These are phyloP conservation scores for Lordiphosa fenestrarum DNA, from an alignment of 2,888 invertebrate genomes.

Conservation along the genomic window DNA sequence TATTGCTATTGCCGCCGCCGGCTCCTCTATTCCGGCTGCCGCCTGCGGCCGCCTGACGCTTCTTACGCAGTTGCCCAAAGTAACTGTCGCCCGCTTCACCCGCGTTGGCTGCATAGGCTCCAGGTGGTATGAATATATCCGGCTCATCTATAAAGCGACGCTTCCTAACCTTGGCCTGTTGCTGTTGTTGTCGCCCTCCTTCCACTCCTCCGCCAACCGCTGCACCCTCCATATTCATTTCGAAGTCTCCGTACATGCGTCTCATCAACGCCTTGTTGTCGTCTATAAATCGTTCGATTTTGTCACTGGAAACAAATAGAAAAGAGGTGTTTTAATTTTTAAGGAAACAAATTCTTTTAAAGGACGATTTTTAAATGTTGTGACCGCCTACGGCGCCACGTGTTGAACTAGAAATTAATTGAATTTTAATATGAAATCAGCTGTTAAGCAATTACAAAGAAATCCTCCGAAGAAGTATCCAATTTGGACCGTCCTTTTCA, in stretches of 20 bases:
- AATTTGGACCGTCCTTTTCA: too few species aligned
- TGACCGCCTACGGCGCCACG: too few species aligned
- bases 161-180: slow-evolving; percentile 76
- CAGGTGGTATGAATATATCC: slow-evolving; percentile 80
- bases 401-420: too few species aligned
- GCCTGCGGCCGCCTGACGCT: slow-evolving; percentile 80
- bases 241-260: slow-evolving; percentile 95
- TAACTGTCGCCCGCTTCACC: slow-evolving; percentile 82
- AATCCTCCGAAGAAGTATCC: too few species aligned
- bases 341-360: too few species aligned
- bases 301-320: slow-evolving; percentile 83
- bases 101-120: slow-evolving; percentile 82
- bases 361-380: too few species aligned
- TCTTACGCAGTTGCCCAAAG: slow-evolving; percentile 82
- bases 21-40: slow-evolving; percentile 52
- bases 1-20: slow-evolving; percentile 25
- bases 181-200: slow-evolving; percentile 80
- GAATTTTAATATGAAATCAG: too few species aligned
- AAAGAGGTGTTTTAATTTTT: neutral
- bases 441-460: too few species aligned
- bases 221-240: slow-evolving; percentile 82
- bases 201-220: slow-evolving; percentile 55
- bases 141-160: slow-evolving; percentile 79
- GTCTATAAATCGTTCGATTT: slow-evolving; percentile 95
- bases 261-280: slow-evolving; percentile 96